Percentiles rank a stretch among this genome's conserved stretches.
phyloP scores from a whole-genome alignment of 2,113 vertebrate species.

The Nesospiza acunhae region DNA sequence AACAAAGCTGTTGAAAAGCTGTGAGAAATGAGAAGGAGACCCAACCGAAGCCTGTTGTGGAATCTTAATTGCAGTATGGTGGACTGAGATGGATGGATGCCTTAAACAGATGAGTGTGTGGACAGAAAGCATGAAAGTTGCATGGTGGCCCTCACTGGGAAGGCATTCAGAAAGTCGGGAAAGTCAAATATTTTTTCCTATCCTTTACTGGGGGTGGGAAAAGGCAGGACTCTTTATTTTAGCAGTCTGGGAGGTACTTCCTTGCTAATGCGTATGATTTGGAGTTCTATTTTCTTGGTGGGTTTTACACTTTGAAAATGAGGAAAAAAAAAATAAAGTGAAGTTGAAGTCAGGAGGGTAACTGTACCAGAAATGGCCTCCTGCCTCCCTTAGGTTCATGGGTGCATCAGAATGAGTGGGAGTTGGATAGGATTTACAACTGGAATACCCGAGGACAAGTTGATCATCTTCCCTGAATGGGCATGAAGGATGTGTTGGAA shows the following conservation, averaged over 20 bases:
- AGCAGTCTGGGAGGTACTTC: not conserved
- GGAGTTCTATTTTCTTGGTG: not conserved
- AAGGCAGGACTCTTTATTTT: not conserved
- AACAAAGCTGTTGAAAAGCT: not conserved
- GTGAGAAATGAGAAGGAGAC: not conserved
- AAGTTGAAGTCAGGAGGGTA: not conserved
- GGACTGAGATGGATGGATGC: not conserved
- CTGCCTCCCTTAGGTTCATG: not conserved
- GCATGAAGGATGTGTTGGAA: not conserved
- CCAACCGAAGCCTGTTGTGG: not conserved
- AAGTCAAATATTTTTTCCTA: not conserved
- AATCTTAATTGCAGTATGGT: not conserved
- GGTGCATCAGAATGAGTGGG: not conserved
- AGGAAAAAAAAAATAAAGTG: not conserved
- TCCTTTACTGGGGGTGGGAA: not conserved
- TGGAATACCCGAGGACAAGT: not conserved
- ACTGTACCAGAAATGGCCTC: not conserved
- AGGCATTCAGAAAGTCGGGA: not conserved
- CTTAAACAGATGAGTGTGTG: not conserved
- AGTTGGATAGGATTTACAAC: not conserved
- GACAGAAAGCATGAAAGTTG: not conserved
- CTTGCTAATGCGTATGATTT: not conserved
- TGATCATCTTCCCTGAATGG: not conserved
- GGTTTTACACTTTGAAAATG: not conserved
- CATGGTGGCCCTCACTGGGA: not conserved